Conservation (phyloP, 2,888 invertebrate genomes). For the Erebia aethiops region DNA sequence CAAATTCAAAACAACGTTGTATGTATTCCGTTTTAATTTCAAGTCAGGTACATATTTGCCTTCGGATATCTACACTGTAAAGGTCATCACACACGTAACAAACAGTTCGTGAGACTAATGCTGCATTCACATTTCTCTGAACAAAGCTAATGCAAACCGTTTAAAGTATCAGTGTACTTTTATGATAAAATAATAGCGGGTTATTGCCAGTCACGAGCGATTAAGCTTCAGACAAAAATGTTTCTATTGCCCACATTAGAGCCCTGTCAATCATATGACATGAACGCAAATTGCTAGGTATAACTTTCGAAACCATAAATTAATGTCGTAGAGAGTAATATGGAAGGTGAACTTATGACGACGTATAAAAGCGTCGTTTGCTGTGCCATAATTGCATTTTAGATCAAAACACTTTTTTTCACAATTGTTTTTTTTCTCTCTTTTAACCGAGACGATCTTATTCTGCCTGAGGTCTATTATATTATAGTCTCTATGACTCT, state of each 20-base stretch:
- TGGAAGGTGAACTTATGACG: slow-evolving; percentile 66
- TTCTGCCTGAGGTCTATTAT: neutral
- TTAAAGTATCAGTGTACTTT: slow-evolving; percentile 20
- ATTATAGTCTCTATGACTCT: slow-evolving; percentile 9
- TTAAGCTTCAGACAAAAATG: slow-evolving; percentile 49
- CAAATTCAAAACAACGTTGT: slow-evolving; percentile 49
- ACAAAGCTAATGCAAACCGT: slow-evolving; percentile 17
- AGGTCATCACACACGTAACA: slow-evolving; percentile 40
- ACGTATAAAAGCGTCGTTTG: slow-evolving; percentile 68
- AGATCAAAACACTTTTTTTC: slow-evolving; percentile 29
- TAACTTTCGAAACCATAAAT: slow-evolving; percentile 71
- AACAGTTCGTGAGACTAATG: slow-evolving; percentile 34
- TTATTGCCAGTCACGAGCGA: slow-evolving; percentile 31
- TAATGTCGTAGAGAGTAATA: slow-evolving; percentile 73
- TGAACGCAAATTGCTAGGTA: slow-evolving; percentile 60
- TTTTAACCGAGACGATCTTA: neutral
- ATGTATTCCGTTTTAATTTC: slow-evolving; percentile 53
- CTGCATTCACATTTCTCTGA: slow-evolving; percentile 36
- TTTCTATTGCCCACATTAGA: slow-evolving; percentile 49
- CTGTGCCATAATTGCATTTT: slow-evolving; percentile 65
- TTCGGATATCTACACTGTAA: slow-evolving; percentile 36
- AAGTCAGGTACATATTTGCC: slow-evolving; percentile 40
- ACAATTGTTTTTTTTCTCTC: slow-evolving; percentile 11
- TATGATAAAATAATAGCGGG: slow-evolving; percentile 20
- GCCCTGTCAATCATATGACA: slow-evolving; percentile 61